Evolutionary conservation across 2,888 invertebrate genomes (phyloP).

Genomic region (Alloplasta piceator): DNA sequence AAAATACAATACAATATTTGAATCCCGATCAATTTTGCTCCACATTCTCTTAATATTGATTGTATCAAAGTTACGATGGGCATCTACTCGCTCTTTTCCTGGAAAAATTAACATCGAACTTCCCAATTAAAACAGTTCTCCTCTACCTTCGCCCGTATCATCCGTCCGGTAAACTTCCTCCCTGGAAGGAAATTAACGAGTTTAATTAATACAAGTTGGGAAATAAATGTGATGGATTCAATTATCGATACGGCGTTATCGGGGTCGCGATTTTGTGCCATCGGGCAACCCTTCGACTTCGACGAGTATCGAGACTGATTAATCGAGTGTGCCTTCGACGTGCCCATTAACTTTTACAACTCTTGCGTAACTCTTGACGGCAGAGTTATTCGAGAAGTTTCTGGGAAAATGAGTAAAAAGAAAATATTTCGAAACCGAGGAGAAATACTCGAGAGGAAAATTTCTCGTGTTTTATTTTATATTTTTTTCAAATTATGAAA

Average conservation of each 20-base stretch:
- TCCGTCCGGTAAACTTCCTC: conserved; percentile 16
- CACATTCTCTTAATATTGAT: too few species aligned
- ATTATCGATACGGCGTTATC: conserved; percentile 51
- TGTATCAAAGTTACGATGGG: too few species aligned
- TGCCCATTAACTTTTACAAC: conserved; percentile 39
- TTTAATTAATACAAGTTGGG: conserved; percentile 46
- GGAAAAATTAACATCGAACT: conserved; percentile 30
- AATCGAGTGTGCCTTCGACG: conserved; percentile 16
- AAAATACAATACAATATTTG: too few species aligned
- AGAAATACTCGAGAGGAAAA: conserved; percentile 9
- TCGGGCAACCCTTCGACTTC: conserved; percentile 7
- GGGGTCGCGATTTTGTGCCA: conserved; percentile 8
- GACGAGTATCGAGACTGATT: conserved; percentile 33
- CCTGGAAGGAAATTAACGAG: conserved; percentile 56
- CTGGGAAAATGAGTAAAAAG: conserved; percentile 20
- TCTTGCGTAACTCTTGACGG: conserved; percentile 9
- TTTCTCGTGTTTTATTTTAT: conserved; percentile 13
- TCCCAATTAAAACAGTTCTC: conserved; percentile 11
- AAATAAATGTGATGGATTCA: conserved; percentile 57
- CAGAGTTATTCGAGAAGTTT: conserved; percentile 8
- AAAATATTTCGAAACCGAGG: background rate
- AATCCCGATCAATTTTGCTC: too few species aligned
- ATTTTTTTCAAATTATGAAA: background rate
- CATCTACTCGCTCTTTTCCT: background rate
- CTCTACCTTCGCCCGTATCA: background rate